Evolutionary conservation across 2,113 vertebrate genomes (phyloP), one percentile per base, ranked within the genome.

Genomic region (Leptobrachium leishanense): DNA sequence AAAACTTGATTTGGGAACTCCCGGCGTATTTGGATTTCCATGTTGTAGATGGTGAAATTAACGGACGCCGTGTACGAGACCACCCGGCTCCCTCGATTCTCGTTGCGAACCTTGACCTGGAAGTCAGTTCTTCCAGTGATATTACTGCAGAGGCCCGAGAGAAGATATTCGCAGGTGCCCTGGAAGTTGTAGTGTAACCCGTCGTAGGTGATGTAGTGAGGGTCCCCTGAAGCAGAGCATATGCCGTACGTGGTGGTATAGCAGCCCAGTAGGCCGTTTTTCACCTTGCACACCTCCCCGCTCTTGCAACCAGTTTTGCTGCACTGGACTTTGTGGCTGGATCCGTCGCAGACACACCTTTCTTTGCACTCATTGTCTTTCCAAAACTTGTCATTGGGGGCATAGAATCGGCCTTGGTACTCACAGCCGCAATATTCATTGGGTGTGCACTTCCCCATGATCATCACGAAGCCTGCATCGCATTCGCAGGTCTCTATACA

Each of bases 181-280:
- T 94, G 93, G 86, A 95, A 95, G 84, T 95, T 70, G 5, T 86
- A 94, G 78, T 88, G 87, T 66, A 82, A 82, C 6, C 91, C 89
- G 41, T 95, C 95, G 53, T 92, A 95, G 66, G 87, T 94, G 81
- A 88, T 75, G 13, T 93, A 95, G 82, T 95, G 94, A 2, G 92
- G 92, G 79, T 94, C 93, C 0, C 94, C 93, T 2, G 86, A 91
- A 0, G 84, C 91, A 82, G 90, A 83, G 84, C 94, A 95, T 43
- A 2, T 87, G 31, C 86, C 89, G 0, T 84, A 84, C 11, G 7
- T 54, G 55, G n/a, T 2, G 0, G 88, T 76, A 85, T 90, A 87
- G 74, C 90, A 91, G 0, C 85, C 85, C 57, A 64, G 81, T 44
- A 91, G 59, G 31, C 85, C 88, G 0, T 85, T 50, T 79, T 84